Evolutionary conservation across 2,113 vertebrate genomes (phyloP), one percentile per base, ranked within the genome.

Genomic region (Notechis scutatus): DNA sequence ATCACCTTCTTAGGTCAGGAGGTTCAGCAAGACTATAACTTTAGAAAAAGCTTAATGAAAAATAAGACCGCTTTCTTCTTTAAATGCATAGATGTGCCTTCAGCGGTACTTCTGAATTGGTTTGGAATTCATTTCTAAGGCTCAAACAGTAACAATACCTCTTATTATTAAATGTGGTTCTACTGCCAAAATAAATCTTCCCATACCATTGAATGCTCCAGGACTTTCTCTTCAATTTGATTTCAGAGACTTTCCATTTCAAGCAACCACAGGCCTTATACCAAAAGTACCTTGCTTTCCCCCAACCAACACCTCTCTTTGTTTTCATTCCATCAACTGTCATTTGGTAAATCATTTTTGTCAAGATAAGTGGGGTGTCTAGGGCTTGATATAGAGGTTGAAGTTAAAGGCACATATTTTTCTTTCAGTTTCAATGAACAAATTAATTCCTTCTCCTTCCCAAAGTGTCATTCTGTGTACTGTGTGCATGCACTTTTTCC

Each of bases 321-420:
- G 92, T 86, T 94, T 92, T 92, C 90, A 45, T 0, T 87, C 94
- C 89, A 18, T 69, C 85, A 74, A 95, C 50, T 86, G 42, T n/a
- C 92, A 74, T 94, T 94, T 95, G 87, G 93, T 95, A 94, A 97
- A 95, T 95, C 90, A 91, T 92, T 96, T 96, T 94, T 96, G 94
- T 92, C 96, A 87, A 91, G 94, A 94, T 96, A 47, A 97, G 94
- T 97, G 97, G 93, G 54, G 64, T 96, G 95, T 92, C 89, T 94
- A 92, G 94, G 94, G 34, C 93, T 93, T 90, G 94, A 93, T 94
- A 94, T 90, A 86, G n/a, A 24, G 2, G 93, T 95, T 95, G 42
- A 94, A 95, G 95, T 95, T 95, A 96, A 96, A 95, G 94, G 94
- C 92, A 96, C 90, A 92, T 89, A 93, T 95, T 96, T 96, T 95